Conservation (phyloP, 2,888 invertebrate genomes). For the Ornithoptera alexandrae region DNA sequence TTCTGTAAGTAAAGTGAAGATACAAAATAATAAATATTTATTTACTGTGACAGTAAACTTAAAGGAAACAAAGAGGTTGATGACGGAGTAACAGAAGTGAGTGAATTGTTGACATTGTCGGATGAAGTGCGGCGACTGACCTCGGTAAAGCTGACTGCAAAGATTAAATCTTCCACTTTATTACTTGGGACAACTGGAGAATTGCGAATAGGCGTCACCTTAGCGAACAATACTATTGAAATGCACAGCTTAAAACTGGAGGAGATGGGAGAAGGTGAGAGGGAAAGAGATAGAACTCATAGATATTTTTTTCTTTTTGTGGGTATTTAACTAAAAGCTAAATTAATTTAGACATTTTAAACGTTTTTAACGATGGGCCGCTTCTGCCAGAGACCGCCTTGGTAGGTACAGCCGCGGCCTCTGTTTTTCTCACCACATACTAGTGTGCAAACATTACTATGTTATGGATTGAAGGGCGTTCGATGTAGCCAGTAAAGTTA, state of each 20-base stretch:
- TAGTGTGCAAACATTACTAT: too few relatives aligned
- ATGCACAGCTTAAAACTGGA: conserved; percentile 80
- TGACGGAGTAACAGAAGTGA: conserved; percentile 52
- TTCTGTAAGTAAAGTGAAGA: neutral
- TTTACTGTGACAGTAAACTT: conserved; percentile 50
- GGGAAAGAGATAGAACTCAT: conserved; percentile 5
- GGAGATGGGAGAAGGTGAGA: conserved; percentile 79
- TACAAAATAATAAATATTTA: neutral
- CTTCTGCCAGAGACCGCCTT: too few relatives aligned
- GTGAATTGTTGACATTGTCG: conserved; percentile 77
- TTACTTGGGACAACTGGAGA: conserved; percentile 86
- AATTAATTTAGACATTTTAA: too few relatives aligned
- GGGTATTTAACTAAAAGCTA: too few relatives aligned
- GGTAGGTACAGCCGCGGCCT: too few relatives aligned
- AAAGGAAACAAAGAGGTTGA: conserved; percentile 60
- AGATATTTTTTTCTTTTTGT: too few relatives aligned
- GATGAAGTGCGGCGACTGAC: conserved; percentile 87
- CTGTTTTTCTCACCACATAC: too few relatives aligned
- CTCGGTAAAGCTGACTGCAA: conserved; percentile 83
- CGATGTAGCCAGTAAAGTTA: too few relatives aligned
- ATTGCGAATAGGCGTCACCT: conserved; percentile 82
- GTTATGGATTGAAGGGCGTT: too few relatives aligned
- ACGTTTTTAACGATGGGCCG: too few relatives aligned
- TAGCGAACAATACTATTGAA: conserved; percentile 88
- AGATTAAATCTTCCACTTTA: conserved; percentile 85